A percentile compares a stretch with the other conserved stretches of the same genome.
Evolutionary conservation across 1,140 invertebrate species (phyloP).

Genomic region (Patella vulgata): DNA sequence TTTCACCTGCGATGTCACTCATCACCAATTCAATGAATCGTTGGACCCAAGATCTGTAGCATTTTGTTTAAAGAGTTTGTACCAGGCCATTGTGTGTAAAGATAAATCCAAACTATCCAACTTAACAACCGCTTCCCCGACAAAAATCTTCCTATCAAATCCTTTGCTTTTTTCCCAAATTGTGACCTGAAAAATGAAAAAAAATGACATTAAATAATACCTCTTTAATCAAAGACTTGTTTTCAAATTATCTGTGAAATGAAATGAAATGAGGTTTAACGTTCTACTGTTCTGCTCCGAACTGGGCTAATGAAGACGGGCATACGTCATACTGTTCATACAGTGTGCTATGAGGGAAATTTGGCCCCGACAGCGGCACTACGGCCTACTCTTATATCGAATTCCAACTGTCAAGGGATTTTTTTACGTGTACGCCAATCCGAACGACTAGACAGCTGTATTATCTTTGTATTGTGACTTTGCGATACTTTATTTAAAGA

Average conservation of each 20-base stretch:
- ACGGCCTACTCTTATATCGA: too few species aligned
- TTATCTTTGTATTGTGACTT: not conserved
- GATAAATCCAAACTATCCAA: conserved; percentile 82
- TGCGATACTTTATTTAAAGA: not conserved
- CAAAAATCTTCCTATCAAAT: conserved; percentile 82
- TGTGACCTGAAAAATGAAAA: conserved; percentile 71
- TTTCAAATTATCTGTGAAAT: not conserved
- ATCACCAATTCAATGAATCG: conserved; percentile 50
- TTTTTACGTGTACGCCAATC: too few species aligned
- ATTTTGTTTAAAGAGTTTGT: conserved; percentile 78
- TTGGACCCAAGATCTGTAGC: conserved; percentile 52
- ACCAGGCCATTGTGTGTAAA: conserved; percentile 85
- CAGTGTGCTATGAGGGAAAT: too few species aligned
- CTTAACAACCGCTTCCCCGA: conserved; percentile 86
- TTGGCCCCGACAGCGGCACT: too few species aligned
- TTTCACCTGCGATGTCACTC: too few species aligned
- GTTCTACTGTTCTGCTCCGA: not conserved
- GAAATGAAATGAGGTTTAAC: too few species aligned
- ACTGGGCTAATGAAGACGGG: too few species aligned
- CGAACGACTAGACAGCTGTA: too few species aligned
- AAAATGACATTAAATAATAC: not conserved
- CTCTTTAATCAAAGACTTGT: not conserved
- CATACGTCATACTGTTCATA: too few species aligned
- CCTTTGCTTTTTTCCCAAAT: conserved; percentile 88
- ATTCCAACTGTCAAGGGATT: too few species aligned